A percentile compares a stretch with the other conserved stretches of the same genome.
phyloP scores from a whole-genome alignment of 64 coral and sea anemone genomes.

The Pocillopora verrucosa region DNA sequence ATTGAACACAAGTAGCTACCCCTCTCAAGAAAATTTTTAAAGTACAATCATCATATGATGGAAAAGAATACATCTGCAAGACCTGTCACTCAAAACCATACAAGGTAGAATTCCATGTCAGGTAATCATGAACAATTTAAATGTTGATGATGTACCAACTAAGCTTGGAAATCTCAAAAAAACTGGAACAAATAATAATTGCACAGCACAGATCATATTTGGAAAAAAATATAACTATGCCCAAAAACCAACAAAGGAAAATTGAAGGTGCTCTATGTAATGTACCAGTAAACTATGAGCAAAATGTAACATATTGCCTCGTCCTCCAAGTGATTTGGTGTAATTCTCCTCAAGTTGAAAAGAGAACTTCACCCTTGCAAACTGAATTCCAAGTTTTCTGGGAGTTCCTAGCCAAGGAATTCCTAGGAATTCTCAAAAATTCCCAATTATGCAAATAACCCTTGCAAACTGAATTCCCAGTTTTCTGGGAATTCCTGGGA shows the following conservation, averaged over 20 bases:
- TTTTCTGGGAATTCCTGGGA: no score
- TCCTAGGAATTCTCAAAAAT: no score
- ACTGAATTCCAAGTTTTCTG: no score
- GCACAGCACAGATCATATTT: constrained; percentile 16
- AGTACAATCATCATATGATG: constrained; percentile 27
- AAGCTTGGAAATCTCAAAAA: background rate
- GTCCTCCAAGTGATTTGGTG: constrained; percentile 28
- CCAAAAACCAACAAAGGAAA: constrained; percentile 32
- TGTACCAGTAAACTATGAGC: no score
- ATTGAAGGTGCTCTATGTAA: no score
- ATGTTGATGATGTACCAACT: constrained; percentile 1
- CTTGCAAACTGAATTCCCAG: no score
- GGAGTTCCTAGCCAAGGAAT: no score
- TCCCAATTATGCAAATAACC: no score
- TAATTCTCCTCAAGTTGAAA: constrained; percentile 49
- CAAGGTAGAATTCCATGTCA: constrained; percentile 21
- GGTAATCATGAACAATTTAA: constrained; percentile 5
- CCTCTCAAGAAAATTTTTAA: no score
- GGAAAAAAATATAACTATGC: constrained; percentile 7
- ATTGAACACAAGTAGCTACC: constrained; percentile 6
- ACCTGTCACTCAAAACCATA: constrained; percentile 36
- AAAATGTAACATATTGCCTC: constrained; percentile 34
- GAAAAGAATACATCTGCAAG: constrained; percentile 32
- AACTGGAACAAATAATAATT: background rate
- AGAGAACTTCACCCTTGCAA: no score